Conservation (phyloP, 2,888 invertebrate genomes). For the Rotaria macrura region DNA sequence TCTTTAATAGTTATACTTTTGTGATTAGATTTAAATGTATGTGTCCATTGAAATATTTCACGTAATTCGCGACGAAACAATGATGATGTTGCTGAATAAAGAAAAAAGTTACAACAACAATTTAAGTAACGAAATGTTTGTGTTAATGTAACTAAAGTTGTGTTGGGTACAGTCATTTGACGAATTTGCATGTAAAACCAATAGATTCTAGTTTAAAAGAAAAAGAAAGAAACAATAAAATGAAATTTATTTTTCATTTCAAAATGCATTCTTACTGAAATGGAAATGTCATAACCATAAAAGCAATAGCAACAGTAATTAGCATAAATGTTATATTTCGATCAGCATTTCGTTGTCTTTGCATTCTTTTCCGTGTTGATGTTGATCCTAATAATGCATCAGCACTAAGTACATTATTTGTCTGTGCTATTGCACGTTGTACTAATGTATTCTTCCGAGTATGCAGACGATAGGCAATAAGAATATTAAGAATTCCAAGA, state of each 20-base stretch:
- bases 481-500: background rate
- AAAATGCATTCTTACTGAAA: background rate
- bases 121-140: slow-evolving; percentile 21
- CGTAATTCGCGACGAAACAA: background rate
- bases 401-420: background rate
- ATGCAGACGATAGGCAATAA: background rate
- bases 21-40: background rate
- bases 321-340: background rate
- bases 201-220: background rate
- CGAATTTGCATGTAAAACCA: slow-evolving; percentile 10
- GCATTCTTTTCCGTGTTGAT: background rate
- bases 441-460: background rate
- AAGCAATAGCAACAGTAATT: background rate
- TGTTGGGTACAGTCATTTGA: background rate
- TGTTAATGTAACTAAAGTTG: background rate
- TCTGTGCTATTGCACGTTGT: background rate
- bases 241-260: background rate
- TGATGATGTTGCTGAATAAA: slow-evolving; percentile 8
- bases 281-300: slow-evolving; percentile 11
- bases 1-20: background rate
- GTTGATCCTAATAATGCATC: background rate
- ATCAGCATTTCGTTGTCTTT: background rate
- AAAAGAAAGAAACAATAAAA: background rate
- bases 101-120: background rate
- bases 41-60: background rate